A percentile compares a stretch with the other conserved stretches of the same genome.
phyloP scores from a whole-genome alignment of 2,888 invertebrate genomes.

The Sussaba pulchella region DNA sequence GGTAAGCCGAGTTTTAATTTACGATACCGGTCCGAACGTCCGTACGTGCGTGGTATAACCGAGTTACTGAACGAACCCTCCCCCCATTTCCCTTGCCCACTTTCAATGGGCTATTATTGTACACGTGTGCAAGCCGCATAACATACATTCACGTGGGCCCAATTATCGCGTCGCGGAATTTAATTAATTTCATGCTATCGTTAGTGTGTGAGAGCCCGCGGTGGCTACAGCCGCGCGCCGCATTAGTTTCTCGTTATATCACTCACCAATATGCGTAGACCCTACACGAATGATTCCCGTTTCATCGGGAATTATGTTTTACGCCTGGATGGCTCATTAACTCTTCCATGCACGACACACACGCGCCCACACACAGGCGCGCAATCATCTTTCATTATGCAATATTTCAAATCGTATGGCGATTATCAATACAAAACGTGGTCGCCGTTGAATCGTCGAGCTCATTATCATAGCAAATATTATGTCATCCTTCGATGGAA shows the following conservation, averaged over 20 bases:
- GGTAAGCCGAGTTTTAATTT: conserved; percentile 32
- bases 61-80: conserved; percentile 23
- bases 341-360: neutral
- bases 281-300: conserved; percentile 17
- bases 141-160: conserved; percentile 38
- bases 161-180: conserved; percentile 45
- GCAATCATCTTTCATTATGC: neutral
- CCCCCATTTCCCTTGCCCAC: too few species aligned
- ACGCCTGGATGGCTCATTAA: conserved; percentile 21
- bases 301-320: conserved; percentile 24
- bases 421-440: neutral
- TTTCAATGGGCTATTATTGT: conserved; percentile 30
- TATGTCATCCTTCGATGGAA: conserved; percentile 8
- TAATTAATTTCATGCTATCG: conserved; percentile 46
- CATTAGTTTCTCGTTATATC: conserved; percentile 34
- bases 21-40: conserved; percentile 7
- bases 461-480: neutral
- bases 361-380: too few species aligned
- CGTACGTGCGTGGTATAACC: conserved; percentile 23
- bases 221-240: conserved; percentile 13
- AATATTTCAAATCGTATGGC: conserved; percentile 6
- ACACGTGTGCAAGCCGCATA: conserved; percentile 31
- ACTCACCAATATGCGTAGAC: conserved; percentile 24
- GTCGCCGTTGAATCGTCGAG: conserved; percentile 12
- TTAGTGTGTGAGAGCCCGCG: conserved; percentile 18